Base-by-base conservation (phyloP, 2,113 vertebrate species). In the Macaca nemestrina region DNA sequence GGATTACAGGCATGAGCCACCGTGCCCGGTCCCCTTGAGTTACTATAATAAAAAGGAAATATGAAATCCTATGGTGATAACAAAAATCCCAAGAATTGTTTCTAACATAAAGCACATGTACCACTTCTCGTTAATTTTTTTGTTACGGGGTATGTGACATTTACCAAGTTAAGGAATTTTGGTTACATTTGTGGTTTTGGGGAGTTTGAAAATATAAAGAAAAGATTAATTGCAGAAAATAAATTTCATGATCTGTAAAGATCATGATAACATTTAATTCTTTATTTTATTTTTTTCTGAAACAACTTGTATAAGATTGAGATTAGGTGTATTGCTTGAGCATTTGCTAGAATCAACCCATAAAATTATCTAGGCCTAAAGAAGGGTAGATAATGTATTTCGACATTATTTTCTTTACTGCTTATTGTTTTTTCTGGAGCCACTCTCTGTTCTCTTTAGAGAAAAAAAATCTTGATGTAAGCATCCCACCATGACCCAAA, bases 161-260 rank as follows among this genome's bases (percentile, higher is more conserved):
- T 93, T 88, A 72, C 73, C 22, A 57, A 61, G 9, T 72, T 89
- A 73, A 64, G 4, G 5, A 0, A 30, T 55, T 91, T 92, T 92
- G 48, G 17, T 30, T 70, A 78, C 75, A 90, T 79, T 80, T 38
- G 38, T 70, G 13, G 6, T n/a, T 95, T 75, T 35, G 81, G 40
- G 91, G 40, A 94, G 14, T 79, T 96, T 86, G 17, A 93, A 94
- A 68, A 70, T 35, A 48, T 38, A 86, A 96, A 93, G 43, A 57
- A 86, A 82, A 35, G 8, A 32, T 84, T 17, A 78, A 94, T 17
- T 70, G 76, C 14, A 82, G 38, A 85, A 23, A 92, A 68, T 64
- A 55, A 23, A 30, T 73, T 78, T 88, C 91, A 13, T 43, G 13
- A 81, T 76, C n/a, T 83, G 9, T 95, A 52, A 57, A 90, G 43